Conservation (phyloP, 2,797 vertebrate genomes). For the Sciaenops ocellatus region DNA sequence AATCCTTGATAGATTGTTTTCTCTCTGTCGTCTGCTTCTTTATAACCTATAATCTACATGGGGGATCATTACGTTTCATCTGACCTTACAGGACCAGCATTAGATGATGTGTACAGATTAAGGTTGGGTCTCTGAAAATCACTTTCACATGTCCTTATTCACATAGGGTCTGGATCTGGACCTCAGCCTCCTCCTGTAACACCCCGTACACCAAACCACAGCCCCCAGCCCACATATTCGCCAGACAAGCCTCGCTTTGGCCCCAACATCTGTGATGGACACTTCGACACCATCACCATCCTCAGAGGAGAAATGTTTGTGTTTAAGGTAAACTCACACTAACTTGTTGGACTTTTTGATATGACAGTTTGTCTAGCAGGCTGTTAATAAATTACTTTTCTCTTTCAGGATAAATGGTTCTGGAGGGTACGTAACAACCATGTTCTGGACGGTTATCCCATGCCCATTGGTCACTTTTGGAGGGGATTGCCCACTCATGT, state of each 20-base stretch:
- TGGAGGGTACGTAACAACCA: constrained; percentile 91
- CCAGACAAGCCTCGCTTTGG: constrained; percentile 84
- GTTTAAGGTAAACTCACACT: constrained; percentile 87
- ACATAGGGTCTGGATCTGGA: constrained; percentile 76
- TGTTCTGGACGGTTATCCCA: constrained; percentile 92
- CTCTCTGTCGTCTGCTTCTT: background rate
- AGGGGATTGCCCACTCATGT: constrained; percentile 88
- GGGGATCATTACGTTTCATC: background rate
- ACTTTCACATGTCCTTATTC: constrained; percentile 7
- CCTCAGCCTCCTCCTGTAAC: constrained; percentile 77
- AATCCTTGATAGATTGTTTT: background rate
- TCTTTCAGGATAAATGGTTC: constrained; percentile 92
- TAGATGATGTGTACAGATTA: background rate
- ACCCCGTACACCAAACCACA: constrained; percentile 65
- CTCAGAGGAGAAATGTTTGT: constrained; percentile 96
- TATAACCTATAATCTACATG: background rate
- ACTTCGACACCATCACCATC: constrained; percentile 92
- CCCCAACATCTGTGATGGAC: constrained; percentile 92
- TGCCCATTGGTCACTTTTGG: constrained; percentile 96
- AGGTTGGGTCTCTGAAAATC: background rate
- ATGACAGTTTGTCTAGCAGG: fast-evolving
- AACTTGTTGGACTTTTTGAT: background rate
- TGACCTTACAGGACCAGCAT: background rate
- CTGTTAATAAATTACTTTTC: background rate
- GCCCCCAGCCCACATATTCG: constrained; percentile 71